These are phyloP conservation scores for Harpalus rubripes DNA, from an alignment of 2,888 invertebrate genomes.

Conservation along the genomic window DNA sequence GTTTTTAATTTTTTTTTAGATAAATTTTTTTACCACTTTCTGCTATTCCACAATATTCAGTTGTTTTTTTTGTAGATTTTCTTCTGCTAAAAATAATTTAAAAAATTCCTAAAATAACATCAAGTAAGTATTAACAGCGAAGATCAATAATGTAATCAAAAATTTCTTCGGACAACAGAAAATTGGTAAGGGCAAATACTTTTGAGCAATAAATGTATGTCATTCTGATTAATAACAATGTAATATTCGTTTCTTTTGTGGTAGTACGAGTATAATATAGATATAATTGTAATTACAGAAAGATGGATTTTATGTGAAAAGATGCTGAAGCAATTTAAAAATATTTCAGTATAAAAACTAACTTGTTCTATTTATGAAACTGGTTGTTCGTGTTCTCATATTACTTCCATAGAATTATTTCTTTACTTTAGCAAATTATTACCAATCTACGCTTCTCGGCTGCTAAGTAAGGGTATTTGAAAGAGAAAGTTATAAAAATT, in stretches of 20 bases:
- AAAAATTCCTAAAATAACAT: no score
- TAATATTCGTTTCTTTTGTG: not conserved
- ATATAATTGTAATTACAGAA: not conserved
- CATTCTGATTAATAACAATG: no score
- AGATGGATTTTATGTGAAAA: not conserved
- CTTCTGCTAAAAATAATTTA: no score
- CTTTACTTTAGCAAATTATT: slow-evolving; percentile 43
- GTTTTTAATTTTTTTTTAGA: no score
- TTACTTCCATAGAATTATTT: slow-evolving; percentile 32
- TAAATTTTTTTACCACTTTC: no score
- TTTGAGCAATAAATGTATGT: no score
- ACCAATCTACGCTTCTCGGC: slow-evolving; percentile 32
- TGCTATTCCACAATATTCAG: no score
- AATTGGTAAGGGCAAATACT: no score
- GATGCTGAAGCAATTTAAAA: not conserved
- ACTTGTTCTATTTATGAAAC: slow-evolving; percentile 27
- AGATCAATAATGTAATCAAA: no score
- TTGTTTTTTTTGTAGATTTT: no score
- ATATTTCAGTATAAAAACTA: not conserved
- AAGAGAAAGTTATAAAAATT: slow-evolving; percentile 14
- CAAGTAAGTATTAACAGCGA: no score
- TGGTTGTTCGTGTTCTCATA: not conserved
- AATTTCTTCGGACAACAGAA: no score
- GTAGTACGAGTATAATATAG: not conserved
- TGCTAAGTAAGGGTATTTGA: slow-evolving; percentile 20